Base-by-base conservation (phyloP, 2,797 vertebrate species). In the Epinephelus awoara region DNA sequence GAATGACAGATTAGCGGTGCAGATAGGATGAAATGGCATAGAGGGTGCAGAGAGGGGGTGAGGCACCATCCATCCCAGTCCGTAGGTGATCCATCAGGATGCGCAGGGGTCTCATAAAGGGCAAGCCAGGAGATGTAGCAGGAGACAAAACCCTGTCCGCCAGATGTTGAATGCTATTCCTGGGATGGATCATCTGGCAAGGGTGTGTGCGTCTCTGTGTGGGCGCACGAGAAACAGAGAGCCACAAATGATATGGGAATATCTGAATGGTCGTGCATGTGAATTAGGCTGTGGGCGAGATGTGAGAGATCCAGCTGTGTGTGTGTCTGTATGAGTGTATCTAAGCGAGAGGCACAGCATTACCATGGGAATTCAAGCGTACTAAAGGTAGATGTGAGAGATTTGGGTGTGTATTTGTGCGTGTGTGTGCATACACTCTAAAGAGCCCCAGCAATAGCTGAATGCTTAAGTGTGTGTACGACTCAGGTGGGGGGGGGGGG, bases 11-110 rank as follows among this genome's bases (percentile, higher is more conserved):
- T 93, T 88, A 91, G 79, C 27, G 3, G 49, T 10, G 14, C 55
- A 66, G 85, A 85, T 80, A 83, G 82, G 75, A 90, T 89, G 77
- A 94, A 95, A 93, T 89, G 85, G 84, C 92, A 85, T 68, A 67
- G 67, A 87, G 64, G 74, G 80, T 59, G 76, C 42, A 19, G 59
- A 61, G 44, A 61, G 72, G 72, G 77, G 61, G 62, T 23, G 72
- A 72, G 64, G 64, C 52, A 19, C 74, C 85, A 94, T 93, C 93
- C 90, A 93, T 94, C 87, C 90, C 50, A 7, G 81, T 72, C 72
- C 34, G 25, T 72, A 76, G 89, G 93, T 85, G 92, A 94, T 95
- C 91, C 90, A 93, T 95, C 94, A 95, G 87, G 29, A 87, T 4
- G 4, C 8, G 58, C 75, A 44, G 77, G 78, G 88, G 89, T 89